Conservation (phyloP, 1,140 invertebrate genomes). For the Dryas iulia region DNA sequence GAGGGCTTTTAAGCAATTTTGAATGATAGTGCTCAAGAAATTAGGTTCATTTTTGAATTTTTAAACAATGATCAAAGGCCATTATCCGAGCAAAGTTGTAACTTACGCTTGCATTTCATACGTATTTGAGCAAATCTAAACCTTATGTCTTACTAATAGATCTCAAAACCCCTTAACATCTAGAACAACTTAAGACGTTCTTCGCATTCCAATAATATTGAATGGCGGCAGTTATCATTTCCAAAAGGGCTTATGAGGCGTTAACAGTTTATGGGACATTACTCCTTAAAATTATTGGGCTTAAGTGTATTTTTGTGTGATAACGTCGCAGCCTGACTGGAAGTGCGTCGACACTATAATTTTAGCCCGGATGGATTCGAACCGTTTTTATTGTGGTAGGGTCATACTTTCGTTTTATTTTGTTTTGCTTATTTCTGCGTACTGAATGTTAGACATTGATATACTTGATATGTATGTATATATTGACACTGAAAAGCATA, state of each 20-base stretch:
- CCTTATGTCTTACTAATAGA: constrained; percentile 29
- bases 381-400: constrained; percentile 76
- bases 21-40: constrained; percentile 44
- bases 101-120: constrained; percentile 44
- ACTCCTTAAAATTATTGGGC: background rate
- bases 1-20: constrained; percentile 40
- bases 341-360: constrained; percentile 75
- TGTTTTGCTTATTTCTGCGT: constrained; percentile 51
- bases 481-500: no score
- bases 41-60: constrained; percentile 59
- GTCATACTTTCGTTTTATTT: constrained; percentile 59
- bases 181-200: constrained; percentile 38
- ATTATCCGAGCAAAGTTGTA: constrained; percentile 57
- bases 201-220: constrained; percentile 37
- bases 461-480: no score
- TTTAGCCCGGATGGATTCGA: constrained; percentile 74
- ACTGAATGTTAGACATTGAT: constrained; percentile 33
- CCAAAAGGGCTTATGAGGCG: constrained; percentile 42
- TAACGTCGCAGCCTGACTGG: constrained; percentile 38
- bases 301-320: background rate
- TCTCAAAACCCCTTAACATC: constrained; percentile 24
- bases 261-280: constrained; percentile 23
- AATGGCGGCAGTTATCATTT: constrained; percentile 53
- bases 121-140: constrained; percentile 33
- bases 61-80: constrained; percentile 47